Evolutionary conservation across 2,113 vertebrate genomes (phyloP), one percentile per base, ranked within the genome.

Genomic region (Carassius gibelio): DNA sequence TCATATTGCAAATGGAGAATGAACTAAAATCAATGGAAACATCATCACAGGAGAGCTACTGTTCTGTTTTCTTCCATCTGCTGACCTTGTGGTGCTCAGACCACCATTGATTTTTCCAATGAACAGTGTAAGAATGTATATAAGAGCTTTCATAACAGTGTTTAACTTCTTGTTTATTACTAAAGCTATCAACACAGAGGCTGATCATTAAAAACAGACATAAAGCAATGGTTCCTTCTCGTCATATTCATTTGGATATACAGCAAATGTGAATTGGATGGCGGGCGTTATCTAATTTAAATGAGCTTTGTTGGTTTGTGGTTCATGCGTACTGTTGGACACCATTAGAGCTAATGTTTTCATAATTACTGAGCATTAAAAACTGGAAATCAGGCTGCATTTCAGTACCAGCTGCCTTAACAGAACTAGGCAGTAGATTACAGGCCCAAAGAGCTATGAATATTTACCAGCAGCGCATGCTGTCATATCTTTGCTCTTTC

Each of bases 11-110:
- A 87, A 87, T 82, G 83, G 61, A 75, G 71, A 87, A 84, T 76
- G 48, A 87, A 85, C 71, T 82, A 36, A 81, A 82, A 87, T 87
- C 86, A 85, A 84, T 87, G 36, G 81, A 82, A 81, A 76, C 59
- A 57, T 76, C 55, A 68, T 76, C 45, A 66, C 82, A 34, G 71
- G 72, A 84, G 57, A 69, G 78, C 57, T 52, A 84, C 45, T 0
- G 21, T 64, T 84, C 42, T 19, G 72, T 52, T 80, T 77, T 69
- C 48, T 81, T 81, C 62, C 68, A 87, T 71, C 61, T 84, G 45
- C 21, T 87, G 78, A 87, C 83, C 79, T 74, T 85, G 79, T 23
- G 48, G 42, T 77, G 36, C 45, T 66, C 23, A 17, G 59, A 55
- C 34, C 48, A 74, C 36, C 34, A 83, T 83, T 75, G 78, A 86